Base-by-base conservation (phyloP, 2,797 vertebrate genomes). In the Psittacula echo region DNA sequence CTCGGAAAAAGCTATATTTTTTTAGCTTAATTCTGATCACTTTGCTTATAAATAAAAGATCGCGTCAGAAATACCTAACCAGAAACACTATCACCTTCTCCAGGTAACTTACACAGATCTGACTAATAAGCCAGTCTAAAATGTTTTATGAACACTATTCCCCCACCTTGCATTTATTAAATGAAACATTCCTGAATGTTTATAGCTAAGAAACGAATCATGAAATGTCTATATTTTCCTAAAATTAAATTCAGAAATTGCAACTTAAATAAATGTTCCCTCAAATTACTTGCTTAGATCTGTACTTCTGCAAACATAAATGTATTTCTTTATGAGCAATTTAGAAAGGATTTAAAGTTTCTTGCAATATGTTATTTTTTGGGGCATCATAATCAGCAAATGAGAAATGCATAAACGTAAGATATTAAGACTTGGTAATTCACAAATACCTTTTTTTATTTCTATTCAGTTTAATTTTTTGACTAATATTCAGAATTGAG, bases 281-380 rank as follows among this genome's bases (percentile, higher is more conserved):
- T 78, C 37, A 72, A 56, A 87, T 65, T 56, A 75, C 20, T 82
- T 84, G 26, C 45, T 81, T 67, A 65, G n/a, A 45, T 61, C 18
- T 81, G 27, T 65, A 72, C 37, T 89, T 79, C 20, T 75, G 29
- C 39, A 56, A 75, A 68, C 11, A 74, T 12, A 85, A 51, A 64
- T 2, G 0, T 13, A 47, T 37, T 51, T 93, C 71, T 94, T 95
- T 86, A 84, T 84, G 93, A 87, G 65, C 76, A 94, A 78, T 89
- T 94, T 91, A 90, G 18, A 96, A 96, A 44, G 21, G 5, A 66
- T 60, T 58, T 60, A 42, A 67, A 78, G 7, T 84, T 96, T 87
- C 89, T 96, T 95, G 72, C 65, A 95, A 96, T 97, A 84, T 95
- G 87, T 87, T 92, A 87, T 90, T 78, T 95, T 95, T 67, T 78